Evolutionary conservation across 2,113 vertebrate genomes (phyloP).

Genomic region (Silurus meridionalis): DNA sequence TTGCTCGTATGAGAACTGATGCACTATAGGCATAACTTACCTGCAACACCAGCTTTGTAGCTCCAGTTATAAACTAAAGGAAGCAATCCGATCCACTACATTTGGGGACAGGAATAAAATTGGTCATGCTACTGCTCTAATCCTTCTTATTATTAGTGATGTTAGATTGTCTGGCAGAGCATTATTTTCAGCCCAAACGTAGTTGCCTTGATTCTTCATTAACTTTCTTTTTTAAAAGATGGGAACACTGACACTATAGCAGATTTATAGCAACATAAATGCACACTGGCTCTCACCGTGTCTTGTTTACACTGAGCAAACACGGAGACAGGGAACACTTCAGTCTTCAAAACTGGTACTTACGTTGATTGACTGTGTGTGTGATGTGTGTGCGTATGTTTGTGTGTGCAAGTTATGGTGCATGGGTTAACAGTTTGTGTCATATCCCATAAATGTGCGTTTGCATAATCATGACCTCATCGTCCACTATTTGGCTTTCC

Average conservation of each 20-base stretch:
- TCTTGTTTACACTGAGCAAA: conserved; percentile 24
- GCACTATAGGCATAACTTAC: background rate
- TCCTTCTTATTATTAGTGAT: conserved; percentile 5
- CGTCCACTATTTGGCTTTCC: conserved; percentile 45
- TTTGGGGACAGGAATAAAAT: background rate
- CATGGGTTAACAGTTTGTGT: conserved; percentile 41
- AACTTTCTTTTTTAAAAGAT: background rate
- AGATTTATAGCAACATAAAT: conserved; percentile 26
- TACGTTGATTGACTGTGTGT: conserved; percentile 37
- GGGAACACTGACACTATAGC: conserved; percentile 3
- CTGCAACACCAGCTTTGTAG: background rate
- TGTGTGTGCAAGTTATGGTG: conserved; percentile 37
- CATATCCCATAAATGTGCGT: conserved; percentile 56
- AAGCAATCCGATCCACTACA: background rate
- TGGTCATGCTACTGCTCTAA: background rate
- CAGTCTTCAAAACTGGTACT: conserved; percentile 39
- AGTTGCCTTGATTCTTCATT: background rate
- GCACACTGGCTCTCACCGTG: background rate
- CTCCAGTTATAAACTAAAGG: background rate
- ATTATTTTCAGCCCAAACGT: background rate
- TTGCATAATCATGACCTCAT: conserved; percentile 59
- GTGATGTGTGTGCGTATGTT: conserved; percentile 24
- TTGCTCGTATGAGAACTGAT: background rate
- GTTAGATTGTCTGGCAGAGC: background rate
- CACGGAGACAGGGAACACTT: conserved; percentile 30